Evolutionary conservation across 2,888 invertebrate genomes (phyloP), one percentile per base, ranked within the genome.

Genomic region (Phalangium opilio): DNA sequence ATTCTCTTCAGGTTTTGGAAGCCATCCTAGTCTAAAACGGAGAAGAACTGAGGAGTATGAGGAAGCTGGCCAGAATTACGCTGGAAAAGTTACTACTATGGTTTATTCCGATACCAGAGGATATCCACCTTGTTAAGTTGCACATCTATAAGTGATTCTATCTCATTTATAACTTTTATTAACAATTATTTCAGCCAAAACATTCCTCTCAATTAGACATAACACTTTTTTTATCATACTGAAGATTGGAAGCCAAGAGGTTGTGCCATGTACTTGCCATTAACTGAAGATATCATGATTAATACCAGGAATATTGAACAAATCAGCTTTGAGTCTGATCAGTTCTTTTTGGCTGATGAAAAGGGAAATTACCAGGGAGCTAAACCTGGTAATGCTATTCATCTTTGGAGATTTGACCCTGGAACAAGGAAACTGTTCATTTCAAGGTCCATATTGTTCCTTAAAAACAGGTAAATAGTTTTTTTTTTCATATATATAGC

Each of bases 381-480:
- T 20, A 56, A 56, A 46, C 54, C 55, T 39, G 56, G 56, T 45
- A 57, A 62, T 47, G 61, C 62, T 14, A 49, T 64, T 40, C 62
- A 64, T 47, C 48, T 64, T 12, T 64, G 64, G 64, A 58, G 61
- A 27, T 62, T 59, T 48, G 61, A 62, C 51, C 57, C 58, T 45
- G 19, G 50, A 14, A 45, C 55, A 15, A 55, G 54, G 41, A 60
- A 60, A 45, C 49, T 61, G 17, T 63, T 58, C 51, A 59, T 64
- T 44, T 60, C 62, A 5, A 55, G 62, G 27, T 63, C 63, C 4
- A 59, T 63, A 38, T 55, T 64, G 12, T 64, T 63, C 50, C 44
- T 56, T 12, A 55, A 54, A 50, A 55, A 27, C 53, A 55, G 45
- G 54, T 56, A 42, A n/a, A 27, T n/a, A n/a, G n/a, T n/a, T 20